A percentile compares a stretch with the other conserved stretches of the same genome.
These are phyloP conservation scores for Protodeltote pygarga DNA, from an alignment of 2,888 invertebrate species.

Conservation along the genomic window DNA sequence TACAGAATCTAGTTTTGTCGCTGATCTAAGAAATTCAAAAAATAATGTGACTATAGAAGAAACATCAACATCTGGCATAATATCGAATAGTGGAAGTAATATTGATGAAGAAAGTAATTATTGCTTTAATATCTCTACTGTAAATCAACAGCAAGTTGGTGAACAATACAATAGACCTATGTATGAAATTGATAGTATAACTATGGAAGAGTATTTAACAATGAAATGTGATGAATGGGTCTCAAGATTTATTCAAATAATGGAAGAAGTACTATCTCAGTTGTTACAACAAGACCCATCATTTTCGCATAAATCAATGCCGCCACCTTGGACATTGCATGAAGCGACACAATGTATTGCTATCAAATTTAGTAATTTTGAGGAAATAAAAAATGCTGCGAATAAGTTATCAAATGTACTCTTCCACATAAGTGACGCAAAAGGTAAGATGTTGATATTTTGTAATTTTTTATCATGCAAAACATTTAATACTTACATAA, in stretches of 20 bases:
- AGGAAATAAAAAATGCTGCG: conserved; percentile 60
- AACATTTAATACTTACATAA: neutral
- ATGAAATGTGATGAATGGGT: conserved; percentile 73
- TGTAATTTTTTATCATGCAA: neutral
- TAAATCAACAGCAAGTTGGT: conserved; percentile 7
- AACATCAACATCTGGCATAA: conserved; percentile 59
- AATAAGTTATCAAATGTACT: conserved; percentile 62
- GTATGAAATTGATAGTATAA: conserved; percentile 62
- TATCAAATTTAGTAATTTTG: conserved; percentile 55
- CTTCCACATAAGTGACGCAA: conserved; percentile 58
- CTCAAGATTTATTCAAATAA: conserved; percentile 74
- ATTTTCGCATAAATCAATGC: conserved; percentile 50
- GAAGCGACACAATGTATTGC: conserved; percentile 71
- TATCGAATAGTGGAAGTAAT: conserved; percentile 58
- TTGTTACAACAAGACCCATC: conserved; percentile 61
- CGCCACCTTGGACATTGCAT: conserved; percentile 71
- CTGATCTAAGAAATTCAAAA: conserved; percentile 7
- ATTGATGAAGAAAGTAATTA: conserved; percentile 43
- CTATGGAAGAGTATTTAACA: conserved; percentile 66
- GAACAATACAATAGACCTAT: conserved; percentile 48
- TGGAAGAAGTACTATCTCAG: conserved; percentile 74
- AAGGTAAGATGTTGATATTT: conserved; percentile 53
- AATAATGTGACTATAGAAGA: conserved; percentile 52
- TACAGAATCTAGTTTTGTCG: conserved; percentile 39
- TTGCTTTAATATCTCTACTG: neutral